Conservation (phyloP, 2,797 vertebrate genomes). For the Threskiornis aethiopicus region DNA sequence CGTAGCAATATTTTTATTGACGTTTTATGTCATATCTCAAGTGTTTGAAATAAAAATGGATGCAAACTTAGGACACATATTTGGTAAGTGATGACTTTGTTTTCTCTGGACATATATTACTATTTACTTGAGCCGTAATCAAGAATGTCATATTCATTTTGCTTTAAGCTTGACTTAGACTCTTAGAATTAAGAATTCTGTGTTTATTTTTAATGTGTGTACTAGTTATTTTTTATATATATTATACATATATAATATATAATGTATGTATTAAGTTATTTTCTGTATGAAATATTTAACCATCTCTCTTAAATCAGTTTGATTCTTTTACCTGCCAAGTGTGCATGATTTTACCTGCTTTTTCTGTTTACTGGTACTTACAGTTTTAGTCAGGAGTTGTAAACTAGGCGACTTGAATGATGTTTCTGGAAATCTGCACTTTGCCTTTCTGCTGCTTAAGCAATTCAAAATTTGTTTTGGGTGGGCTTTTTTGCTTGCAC, state of each 20-base stretch:
- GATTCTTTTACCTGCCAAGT: neutral
- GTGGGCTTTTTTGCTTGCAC: neutral
- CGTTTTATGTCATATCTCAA: conserved; percentile 88
- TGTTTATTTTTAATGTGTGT: neutral
- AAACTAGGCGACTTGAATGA: rapidly evolving
- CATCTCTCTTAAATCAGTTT: neutral
- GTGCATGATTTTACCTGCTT: neutral
- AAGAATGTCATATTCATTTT: neutral
- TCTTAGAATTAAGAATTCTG: neutral
- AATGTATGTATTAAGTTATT: neutral
- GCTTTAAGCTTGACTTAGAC: neutral
- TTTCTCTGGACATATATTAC: neutral
- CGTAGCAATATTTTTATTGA: conserved; percentile 83
- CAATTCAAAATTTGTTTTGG: neutral
- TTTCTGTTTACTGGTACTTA: neutral
- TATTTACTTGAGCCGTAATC: neutral
- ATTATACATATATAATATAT: neutral
- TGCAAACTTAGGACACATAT: conserved; percentile 80
- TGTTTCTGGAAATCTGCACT: neutral
- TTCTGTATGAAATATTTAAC: neutral
- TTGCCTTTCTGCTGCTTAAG: neutral
- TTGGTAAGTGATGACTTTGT: conserved; percentile 81
- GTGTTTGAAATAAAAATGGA: conserved; percentile 91
- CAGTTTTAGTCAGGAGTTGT: neutral
- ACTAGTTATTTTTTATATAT: neutral